Percentiles rank a stretch among this genome's conserved stretches.
phyloP scores from a whole-genome alignment of 2,797 vertebrate species.

The Alfaro cultratus region DNA sequence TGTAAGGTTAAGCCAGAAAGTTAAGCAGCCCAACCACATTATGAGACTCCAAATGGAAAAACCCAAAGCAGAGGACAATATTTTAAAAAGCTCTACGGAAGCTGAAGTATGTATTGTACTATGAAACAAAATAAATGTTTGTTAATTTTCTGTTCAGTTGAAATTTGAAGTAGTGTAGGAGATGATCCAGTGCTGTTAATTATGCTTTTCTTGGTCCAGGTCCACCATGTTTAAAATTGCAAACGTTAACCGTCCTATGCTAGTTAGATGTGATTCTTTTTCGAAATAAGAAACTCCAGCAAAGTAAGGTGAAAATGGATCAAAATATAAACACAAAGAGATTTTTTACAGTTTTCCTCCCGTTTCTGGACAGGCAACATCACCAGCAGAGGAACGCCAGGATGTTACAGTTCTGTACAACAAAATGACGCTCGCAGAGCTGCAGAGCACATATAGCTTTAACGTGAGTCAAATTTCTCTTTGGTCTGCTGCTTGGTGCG shows the following conservation, averaged over 20 bases:
- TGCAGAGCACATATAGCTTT: slow-evolving; percentile 86
- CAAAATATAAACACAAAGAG: not conserved
- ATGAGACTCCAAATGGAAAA: not conserved
- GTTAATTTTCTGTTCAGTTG: not conserved
- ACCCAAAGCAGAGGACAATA: not conserved
- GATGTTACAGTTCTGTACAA: slow-evolving; percentile 93
- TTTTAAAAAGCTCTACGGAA: not conserved
- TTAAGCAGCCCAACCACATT: not conserved
- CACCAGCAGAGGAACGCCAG: slow-evolving; percentile 90
- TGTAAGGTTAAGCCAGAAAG: not conserved
- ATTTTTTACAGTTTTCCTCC: not conserved
- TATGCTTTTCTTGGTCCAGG: not conserved
- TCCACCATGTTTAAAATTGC: not conserved
- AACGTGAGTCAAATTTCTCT: slow-evolving; percentile 82
- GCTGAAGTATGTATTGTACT: not conserved
- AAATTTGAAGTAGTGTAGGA: not conserved
- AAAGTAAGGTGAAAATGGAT: not conserved
- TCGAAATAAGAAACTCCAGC: not conserved
- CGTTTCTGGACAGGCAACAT: slow-evolving; percentile 85
- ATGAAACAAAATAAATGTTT: not conserved
- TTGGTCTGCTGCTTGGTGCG: not conserved
- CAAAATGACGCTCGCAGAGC: slow-evolving; percentile 88
- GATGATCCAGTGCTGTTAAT: not conserved
- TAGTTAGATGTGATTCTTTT: not conserved
- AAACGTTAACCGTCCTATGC: not conserved